Evolutionary conservation across 2,113 vertebrate genomes (phyloP).

Genomic region (Himantopus leucocephalus): DNA sequence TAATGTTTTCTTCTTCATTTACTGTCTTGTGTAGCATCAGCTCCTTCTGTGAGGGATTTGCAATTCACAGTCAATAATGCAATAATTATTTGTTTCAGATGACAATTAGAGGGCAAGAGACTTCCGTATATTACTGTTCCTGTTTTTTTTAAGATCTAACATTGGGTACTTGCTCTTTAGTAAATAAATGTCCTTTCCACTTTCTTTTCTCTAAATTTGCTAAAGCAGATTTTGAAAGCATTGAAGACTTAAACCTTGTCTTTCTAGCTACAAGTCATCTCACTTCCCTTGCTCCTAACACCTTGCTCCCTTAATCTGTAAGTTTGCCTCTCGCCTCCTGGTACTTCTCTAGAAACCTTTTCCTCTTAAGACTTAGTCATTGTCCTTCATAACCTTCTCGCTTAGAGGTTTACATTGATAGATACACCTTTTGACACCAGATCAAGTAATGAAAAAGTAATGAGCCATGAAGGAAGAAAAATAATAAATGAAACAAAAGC

Average conservation of each 20-base stretch:
- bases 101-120: neutral
- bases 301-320: neutral
- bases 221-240: neutral
- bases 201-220: neutral
- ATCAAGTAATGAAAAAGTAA: neutral
- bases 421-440: neutral
- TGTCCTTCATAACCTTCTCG: neutral
- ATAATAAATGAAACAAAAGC: neutral
- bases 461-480: neutral
- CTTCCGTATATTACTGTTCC: neutral
- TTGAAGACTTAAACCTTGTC: neutral
- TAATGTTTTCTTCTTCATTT: neutral
- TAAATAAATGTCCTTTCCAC: neutral
- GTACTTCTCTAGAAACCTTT: neutral
- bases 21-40: neutral
- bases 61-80: neutral
- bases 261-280: neutral
- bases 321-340: neutral
- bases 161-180: neutral
- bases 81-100: neutral
- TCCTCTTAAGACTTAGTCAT: neutral
- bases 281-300: accelerated
- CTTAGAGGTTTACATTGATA: neutral
- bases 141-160: neutral
- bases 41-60: neutral